Evolutionary conservation across 2,797 vertebrate species (phyloP).

Genomic region (Gymnopithys bicolor): DNA sequence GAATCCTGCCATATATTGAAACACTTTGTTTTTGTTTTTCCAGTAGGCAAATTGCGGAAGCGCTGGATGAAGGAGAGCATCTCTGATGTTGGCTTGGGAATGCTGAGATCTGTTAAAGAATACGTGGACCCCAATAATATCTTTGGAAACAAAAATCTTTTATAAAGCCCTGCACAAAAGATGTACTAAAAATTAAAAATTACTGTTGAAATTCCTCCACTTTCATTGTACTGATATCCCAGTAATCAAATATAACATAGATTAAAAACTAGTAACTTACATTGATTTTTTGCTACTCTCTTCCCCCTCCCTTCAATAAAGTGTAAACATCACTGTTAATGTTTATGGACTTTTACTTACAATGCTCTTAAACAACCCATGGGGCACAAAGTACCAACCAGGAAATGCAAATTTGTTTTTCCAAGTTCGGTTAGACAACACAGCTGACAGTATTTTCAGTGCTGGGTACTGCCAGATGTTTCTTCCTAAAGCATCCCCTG

Average conservation of each 20-base stretch:
- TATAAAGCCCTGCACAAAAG: slow-evolving; percentile 80
- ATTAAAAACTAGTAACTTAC: slow-evolving; percentile 65
- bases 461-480: slow-evolving; percentile 69
- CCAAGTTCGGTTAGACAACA: slow-evolving; percentile 59
- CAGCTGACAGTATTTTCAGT: slow-evolving; percentile 59
- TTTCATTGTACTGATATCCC: slow-evolving; percentile 76
- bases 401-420: slow-evolving; percentile 59
- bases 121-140: slow-evolving; percentile 97
- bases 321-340: slow-evolving; percentile 27
- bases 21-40: slow-evolving; percentile 84
- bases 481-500: slow-evolving; percentile 54
- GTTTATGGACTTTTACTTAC: slow-evolving; percentile 68
- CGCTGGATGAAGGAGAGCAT: slow-evolving; percentile 94
- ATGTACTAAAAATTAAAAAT: slow-evolving; percentile 64
- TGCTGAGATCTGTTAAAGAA: slow-evolving; percentile 96
- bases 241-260: slow-evolving; percentile 81
- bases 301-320: slow-evolving; percentile 23
- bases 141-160: slow-evolving; percentile 97
- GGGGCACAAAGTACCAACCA: slow-evolving; percentile 39
- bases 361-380: slow-evolving; percentile 18
- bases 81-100: slow-evolving; percentile 94
- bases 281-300: slow-evolving; percentile 46
- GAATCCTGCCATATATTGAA: slow-evolving; percentile 91
- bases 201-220: slow-evolving; percentile 50
- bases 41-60: slow-evolving; percentile 99